A percentile compares a stretch with the other conserved stretches of the same genome.
phyloP scores from a whole-genome alignment of 2,113 vertebrate genomes.

The Maccullochella peelii region DNA sequence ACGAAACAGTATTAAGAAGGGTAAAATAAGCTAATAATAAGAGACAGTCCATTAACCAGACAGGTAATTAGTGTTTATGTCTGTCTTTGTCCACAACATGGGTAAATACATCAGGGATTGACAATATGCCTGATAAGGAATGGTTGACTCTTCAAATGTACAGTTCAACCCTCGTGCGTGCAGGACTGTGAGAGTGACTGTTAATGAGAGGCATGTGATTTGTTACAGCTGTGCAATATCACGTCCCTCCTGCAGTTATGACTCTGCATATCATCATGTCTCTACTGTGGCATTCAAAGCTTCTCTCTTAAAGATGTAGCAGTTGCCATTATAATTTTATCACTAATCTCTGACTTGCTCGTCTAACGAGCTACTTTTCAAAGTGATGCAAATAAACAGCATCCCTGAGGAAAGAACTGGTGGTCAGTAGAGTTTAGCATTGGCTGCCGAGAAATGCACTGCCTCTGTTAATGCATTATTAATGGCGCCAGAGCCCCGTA shows the following conservation, averaged over 20 bases:
- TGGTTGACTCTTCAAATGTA: neutral
- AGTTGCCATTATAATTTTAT: conserved; percentile 24
- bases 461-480: conserved; percentile 59
- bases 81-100: neutral
- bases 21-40: neutral
- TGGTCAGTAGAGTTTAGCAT: conserved; percentile 7
- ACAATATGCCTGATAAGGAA: neutral
- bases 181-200: neutral
- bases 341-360: conserved; percentile 1
- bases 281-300: conserved; percentile 1
- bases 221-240: neutral
- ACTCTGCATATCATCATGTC: neutral
- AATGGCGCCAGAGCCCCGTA: conserved; percentile 18
- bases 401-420: neutral
- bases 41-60: neutral
- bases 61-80: neutral
- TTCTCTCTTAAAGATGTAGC: neutral
- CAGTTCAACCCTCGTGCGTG: neutral
- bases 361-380: conserved; percentile 2
- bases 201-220: conserved; percentile 1
- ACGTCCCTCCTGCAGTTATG: neutral
- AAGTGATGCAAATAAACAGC: neutral
- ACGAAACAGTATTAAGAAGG: neutral
- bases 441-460: conserved; percentile 24
- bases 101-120: neutral